Percentiles rank a stretch among this genome's conserved stretches.
phyloP scores from a whole-genome alignment of 2,797 vertebrate species.

The Euthynnus affinis region DNA sequence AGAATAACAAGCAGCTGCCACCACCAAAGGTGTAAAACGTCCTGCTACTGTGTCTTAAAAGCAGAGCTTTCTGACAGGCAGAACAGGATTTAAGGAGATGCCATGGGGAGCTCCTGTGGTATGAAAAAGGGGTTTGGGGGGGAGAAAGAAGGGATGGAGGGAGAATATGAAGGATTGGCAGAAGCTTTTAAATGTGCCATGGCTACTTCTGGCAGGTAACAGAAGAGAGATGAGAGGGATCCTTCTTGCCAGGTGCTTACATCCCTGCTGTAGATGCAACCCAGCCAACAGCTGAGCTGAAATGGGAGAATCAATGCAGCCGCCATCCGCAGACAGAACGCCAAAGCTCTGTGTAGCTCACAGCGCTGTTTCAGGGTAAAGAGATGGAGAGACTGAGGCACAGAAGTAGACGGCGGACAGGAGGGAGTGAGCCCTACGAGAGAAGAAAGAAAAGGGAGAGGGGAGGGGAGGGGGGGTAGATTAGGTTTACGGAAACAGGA shows the following conservation, averaged over 20 bases:
- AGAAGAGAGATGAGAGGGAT: constrained; percentile 48
- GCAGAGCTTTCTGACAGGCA: constrained; percentile 47
- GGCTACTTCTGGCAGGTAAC: constrained; percentile 56
- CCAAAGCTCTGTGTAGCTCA: constrained; percentile 33
- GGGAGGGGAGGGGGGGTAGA: neutral
- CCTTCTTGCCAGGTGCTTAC: constrained; percentile 50
- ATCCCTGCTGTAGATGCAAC: constrained; percentile 36
- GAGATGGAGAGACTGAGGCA: constrained; percentile 13
- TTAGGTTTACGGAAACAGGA: constrained; percentile 55
- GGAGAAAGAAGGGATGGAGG: constrained; percentile 15
- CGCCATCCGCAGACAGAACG: constrained; percentile 18
- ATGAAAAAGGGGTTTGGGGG: neutral
- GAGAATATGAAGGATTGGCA: constrained; percentile 53
- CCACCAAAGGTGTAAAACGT: constrained; percentile 40
- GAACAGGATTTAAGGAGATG: constrained; percentile 54
- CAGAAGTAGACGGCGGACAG: constrained; percentile 17
- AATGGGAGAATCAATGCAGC: constrained; percentile 32
- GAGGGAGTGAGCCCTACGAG: neutral
- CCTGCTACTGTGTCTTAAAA: constrained; percentile 45
- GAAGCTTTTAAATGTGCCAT: constrained; percentile 54
- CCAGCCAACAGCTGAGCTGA: constrained; percentile 32
- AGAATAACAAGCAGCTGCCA: constrained; percentile 54
- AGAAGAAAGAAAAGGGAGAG: neutral
- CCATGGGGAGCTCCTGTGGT: constrained; percentile 50
- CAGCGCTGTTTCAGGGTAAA: neutral